These are phyloP conservation scores for Aphodius sticticus DNA, from an alignment of 2,888 invertebrate species.

Conservation along the genomic window DNA sequence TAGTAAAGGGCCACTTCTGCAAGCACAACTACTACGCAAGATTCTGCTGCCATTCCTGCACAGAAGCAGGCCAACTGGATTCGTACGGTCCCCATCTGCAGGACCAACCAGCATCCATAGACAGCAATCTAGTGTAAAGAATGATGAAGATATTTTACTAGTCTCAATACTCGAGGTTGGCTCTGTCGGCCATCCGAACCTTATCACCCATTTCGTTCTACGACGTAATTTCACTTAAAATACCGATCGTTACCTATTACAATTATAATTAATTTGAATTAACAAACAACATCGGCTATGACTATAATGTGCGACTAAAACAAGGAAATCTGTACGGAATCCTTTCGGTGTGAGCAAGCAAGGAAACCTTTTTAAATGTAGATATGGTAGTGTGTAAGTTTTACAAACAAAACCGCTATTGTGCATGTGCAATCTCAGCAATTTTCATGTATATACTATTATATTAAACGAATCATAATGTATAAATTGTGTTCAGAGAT, in stretches of 20 bases:
- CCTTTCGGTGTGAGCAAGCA: slow-evolving; percentile 8
- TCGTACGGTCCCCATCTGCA: slow-evolving; percentile 51
- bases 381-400: slow-evolving; percentile 36
- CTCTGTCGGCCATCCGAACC: slow-evolving; percentile 17
- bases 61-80: slow-evolving; percentile 81
- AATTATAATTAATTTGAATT: slow-evolving; percentile 8
- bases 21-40: slow-evolving; percentile 89
- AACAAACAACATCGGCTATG: slow-evolving; percentile 28
- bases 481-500: slow-evolving; percentile 41
- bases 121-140: slow-evolving; percentile 37
- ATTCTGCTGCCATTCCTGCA: slow-evolving; percentile 94
- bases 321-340: slow-evolving; percentile 6
- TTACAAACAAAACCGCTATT: slow-evolving; percentile 30
- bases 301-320: slow-evolving; percentile 34
- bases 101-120: slow-evolving; percentile 30
- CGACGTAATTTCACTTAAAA: background rate
- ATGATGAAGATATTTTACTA: slow-evolving; percentile 33
- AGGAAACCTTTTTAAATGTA: slow-evolving; percentile 30
- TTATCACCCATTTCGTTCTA: background rate
- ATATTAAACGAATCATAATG: slow-evolving; percentile 36
- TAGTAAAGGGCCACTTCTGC: slow-evolving; percentile 86
- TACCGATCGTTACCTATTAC: slow-evolving; percentile 37
- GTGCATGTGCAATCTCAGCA: slow-evolving; percentile 41
- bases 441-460: slow-evolving; percentile 31
- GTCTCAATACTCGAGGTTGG: slow-evolving; percentile 34